Evolutionary conservation across 2,888 invertebrate genomes (phyloP).

Genomic region (Melieria crassipennis): DNA sequence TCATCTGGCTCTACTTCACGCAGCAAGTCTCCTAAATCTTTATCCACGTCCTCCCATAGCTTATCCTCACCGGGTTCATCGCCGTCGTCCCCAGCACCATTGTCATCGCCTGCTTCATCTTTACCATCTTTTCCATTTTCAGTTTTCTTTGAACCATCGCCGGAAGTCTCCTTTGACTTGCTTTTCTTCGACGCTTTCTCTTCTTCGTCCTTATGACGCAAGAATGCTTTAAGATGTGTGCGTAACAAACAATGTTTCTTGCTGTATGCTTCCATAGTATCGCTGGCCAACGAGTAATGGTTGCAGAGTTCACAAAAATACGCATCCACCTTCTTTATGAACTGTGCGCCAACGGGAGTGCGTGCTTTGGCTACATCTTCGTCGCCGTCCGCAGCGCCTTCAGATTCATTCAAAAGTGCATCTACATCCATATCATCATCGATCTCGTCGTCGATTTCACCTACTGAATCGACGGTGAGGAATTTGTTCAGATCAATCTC

Average conservation of each 20-base stretch:
- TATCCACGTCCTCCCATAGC: slow-evolving; percentile 84
- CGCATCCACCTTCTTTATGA: slow-evolving; percentile 80
- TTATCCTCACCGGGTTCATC: slow-evolving; percentile 74
- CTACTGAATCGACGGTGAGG: slow-evolving; percentile 88
- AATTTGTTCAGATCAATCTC: slow-evolving; percentile 84
- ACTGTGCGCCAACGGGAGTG: slow-evolving; percentile 80
- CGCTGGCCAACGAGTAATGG: slow-evolving; percentile 72
- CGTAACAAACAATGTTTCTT: slow-evolving; percentile 80
- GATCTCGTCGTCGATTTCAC: slow-evolving; percentile 78
- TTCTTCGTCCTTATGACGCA: slow-evolving; percentile 81
- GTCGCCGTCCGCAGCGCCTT: slow-evolving; percentile 70
- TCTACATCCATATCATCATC: slow-evolving; percentile 66
- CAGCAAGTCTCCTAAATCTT: slow-evolving; percentile 80
- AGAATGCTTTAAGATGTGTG: slow-evolving; percentile 79
- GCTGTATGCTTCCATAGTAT: slow-evolving; percentile 72
- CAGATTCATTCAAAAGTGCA: slow-evolving; percentile 67
- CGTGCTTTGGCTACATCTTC: slow-evolving; percentile 71
- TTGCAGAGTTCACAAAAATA: slow-evolving; percentile 84
- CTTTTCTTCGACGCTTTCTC: slow-evolving; percentile 71
- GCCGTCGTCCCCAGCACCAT: slow-evolving; percentile 64
- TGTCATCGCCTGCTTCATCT: slow-evolving; percentile 43
- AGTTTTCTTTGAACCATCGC: slow-evolving; percentile 45
- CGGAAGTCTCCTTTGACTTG: slow-evolving; percentile 50
- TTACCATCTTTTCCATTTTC: slow-evolving; percentile 53
- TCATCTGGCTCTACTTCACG: slow-evolving; percentile 75